Base-by-base conservation (phyloP, 2,888 invertebrate genomes). In the Carpatolechia fugitivella region DNA sequence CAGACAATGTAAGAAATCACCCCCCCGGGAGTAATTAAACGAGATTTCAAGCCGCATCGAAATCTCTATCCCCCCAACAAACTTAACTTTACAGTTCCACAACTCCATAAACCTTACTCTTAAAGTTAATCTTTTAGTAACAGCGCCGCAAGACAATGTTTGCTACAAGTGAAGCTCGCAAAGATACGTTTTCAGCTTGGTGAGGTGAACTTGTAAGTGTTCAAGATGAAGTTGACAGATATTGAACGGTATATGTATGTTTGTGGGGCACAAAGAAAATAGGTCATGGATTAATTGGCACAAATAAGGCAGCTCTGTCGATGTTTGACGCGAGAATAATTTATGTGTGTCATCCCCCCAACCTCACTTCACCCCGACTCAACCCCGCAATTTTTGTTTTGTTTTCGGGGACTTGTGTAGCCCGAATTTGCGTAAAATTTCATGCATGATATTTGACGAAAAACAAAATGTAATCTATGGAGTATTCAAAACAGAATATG, bases 201-300 rank as follows among this genome's bases (percentile, higher is more conserved):
- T 3, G 11, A 20, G 8, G 7, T 49, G 0, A 11, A 16, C 5
- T 16, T 5, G 14, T 16, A 16, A 14, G 14, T 11, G 8, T 47
- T 47, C 11, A 6, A 7, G 16, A 18, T 35, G 35, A 11, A 6
- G 20, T 3, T 13, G n/a, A 10, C n/a, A 18, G 20, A 3, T 29
- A 38, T 14, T 38, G 24, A 29, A 1, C 18, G 1, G 38, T 13
- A 50, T 13, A 44, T n/a, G 30, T 44, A 33, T 18, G 44, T 33
- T 52, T 33, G 52, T 44, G 3, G 33, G 33, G 1, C 31, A 18
- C 13, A 33, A 52, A 20, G 24, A 35, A 53, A 54, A 47, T 54
- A 36, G 53, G 53, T 54, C 53, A 47, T 24, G 53, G 53, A 54
- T 54, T 54, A 54, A 54, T 54, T 54, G 53, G 46, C 30, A 54